phyloP scores from a whole-genome alignment of 2,113 vertebrate genomes.

The Chrysemys picta region DNA sequence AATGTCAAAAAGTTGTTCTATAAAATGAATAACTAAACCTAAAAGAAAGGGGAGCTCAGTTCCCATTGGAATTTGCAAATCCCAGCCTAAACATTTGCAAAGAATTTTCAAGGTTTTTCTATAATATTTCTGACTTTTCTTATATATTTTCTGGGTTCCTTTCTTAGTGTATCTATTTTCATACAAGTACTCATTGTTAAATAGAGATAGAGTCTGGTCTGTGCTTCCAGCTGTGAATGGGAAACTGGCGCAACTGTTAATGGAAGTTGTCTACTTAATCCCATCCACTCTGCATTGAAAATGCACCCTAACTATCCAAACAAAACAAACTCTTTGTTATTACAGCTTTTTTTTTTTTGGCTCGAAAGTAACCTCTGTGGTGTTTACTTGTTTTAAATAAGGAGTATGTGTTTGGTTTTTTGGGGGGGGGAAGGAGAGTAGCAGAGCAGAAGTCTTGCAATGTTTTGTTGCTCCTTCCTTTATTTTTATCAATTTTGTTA shows the following conservation, averaged over 20 bases:
- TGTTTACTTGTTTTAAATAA: background rate
- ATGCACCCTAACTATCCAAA: conserved; percentile 17
- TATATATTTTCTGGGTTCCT: background rate
- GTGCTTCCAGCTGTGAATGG: conserved; percentile 42
- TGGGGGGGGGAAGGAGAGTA: background rate
- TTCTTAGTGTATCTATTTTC: conserved; percentile 26
- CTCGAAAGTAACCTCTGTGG: background rate
- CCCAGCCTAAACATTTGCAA: background rate
- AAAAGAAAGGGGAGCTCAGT: background rate
- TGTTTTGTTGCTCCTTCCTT: conserved; percentile 8
- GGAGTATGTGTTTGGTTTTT: background rate
- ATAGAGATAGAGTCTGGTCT: conserved; percentile 19
- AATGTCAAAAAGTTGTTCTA: background rate
- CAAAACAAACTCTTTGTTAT: conserved; percentile 43
- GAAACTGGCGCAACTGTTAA: conserved; percentile 31
- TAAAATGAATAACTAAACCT: background rate
- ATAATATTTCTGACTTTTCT: background rate
- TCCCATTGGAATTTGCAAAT: conserved; percentile 14
- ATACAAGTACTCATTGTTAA: conserved; percentile 47
- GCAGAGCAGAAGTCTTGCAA: background rate
- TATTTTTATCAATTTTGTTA: background rate
- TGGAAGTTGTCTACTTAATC: conserved; percentile 29
- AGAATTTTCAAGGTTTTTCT: background rate
- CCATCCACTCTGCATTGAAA: conserved; percentile 11
- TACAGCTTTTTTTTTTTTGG: conserved; percentile 33